Evolutionary conservation across 2,797 vertebrate genomes (phyloP), one percentile per base, ranked within the genome.

Genomic region (Falco rusticolus): DNA sequence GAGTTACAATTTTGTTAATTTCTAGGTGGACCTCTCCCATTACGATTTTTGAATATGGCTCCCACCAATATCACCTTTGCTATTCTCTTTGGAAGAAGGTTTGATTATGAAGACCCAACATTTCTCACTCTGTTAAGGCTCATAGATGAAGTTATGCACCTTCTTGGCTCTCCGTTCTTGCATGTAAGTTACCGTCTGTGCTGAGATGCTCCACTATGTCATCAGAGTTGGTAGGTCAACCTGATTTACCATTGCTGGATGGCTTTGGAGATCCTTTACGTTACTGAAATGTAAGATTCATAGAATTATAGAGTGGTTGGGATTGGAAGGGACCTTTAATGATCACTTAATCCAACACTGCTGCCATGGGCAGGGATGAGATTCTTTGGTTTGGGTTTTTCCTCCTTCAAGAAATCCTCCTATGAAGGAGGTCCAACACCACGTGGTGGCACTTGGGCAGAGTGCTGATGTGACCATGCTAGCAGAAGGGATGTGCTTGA

Each of bases 51-150:
- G 2, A 88, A 96, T 65, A 94, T 41, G 50, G 96, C 96, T 1
- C 92, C 97, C 25, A 84, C 95, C 79, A 98, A 97, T 57, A 8
- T 98, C 93, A 97, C 87, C 69, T 97, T 97, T 68, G 1, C 63
- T 0, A 29, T 97, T 16, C 91, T 98, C 64, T 97, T 97, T 29
- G 97, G 97, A 47, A 90, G 10, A 37, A 93, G 97, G 34, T 98
- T 98, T 16, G 85, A 97, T 84, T 97, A 97, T 45, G 43, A n/a
- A n/a, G 96, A 98, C 70, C 94, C 95, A 0, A 39, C 76, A 4
- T 97, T 97, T 16, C 16, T 92, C 61, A 92, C 90, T 34, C 65
- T 97, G 63, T 50, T 97, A 39, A 78, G 75, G 57, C 92, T 97
- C 70, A 92, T 97, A 2, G 79, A 97, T 11, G 95, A 98, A 26